Base-by-base conservation (phyloP, 2,888 invertebrate genomes). In the Dicycla oo region DNA sequence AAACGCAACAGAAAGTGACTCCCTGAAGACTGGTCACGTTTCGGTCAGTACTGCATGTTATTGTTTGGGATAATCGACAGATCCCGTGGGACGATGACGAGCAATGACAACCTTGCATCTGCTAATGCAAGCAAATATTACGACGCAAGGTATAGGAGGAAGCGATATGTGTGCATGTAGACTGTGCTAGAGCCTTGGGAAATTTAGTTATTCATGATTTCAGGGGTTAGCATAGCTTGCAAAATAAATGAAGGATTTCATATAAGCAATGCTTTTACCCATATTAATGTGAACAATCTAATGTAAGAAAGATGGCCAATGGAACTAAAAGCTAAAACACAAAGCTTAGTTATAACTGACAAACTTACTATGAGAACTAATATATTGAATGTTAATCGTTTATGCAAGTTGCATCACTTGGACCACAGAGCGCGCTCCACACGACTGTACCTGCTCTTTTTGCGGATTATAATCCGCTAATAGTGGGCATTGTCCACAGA, bases 401-500 rank as follows among this genome's bases (percentile, higher is more conserved):
- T 47, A 57, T 47, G 61, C 47, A 57, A 69, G 47, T 61, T 64
- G 20, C 47, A 43, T 54, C 75, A 83, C 90, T 87, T 75, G 75
- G 84, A 67, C 64, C 86, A 86, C 78, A 78, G 79, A 49, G 57
- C 83, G 83, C 76, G 78, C 79, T 64, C 63, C 60, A 74, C 63
- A 65, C 85, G 84, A 88, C 87, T 81, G 91, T 94, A 94, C 95
- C 95, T 95, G 95, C 94, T 93, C 92, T 94, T 95, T 94, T 95
- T 93, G 95, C 92, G 88, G 88, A 92, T 93, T 91, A 93, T 94
- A 94, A 95, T 94, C 93, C 93, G 92, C 91, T 95, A 95, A 95
- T 95, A 94, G 95, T 93, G 94, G 95, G 95, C 95, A 95, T 95
- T 95, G 95, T 95, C 93, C 93, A 73, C 92, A 92, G 91, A 92